Conservation (phyloP, 2,888 invertebrate species). For the Trimorus sp. region DNA sequence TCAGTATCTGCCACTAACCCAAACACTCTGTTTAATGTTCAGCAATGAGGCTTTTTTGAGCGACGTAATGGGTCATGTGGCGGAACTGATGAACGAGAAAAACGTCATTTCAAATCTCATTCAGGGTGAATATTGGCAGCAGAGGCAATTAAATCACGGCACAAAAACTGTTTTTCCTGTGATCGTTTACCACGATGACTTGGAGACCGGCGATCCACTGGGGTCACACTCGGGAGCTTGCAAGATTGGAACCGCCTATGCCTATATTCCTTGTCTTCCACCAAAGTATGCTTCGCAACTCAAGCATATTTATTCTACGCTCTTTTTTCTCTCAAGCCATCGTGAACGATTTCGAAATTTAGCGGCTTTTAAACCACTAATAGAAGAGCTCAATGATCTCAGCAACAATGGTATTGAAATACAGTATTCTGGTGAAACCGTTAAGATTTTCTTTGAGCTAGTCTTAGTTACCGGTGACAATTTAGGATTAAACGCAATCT, state of each 20-base stretch:
- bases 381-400: no score
- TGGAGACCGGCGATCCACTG: neutral
- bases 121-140: conserved; percentile 30
- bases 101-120: conserved; percentile 21
- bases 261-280: conserved; percentile 11
- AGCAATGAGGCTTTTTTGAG: conserved; percentile 17
- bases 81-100: conserved; percentile 23
- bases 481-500: no score
- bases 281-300: conserved; percentile 6
- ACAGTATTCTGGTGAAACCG: no score
- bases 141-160: conserved; percentile 15
- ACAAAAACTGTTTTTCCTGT: conserved; percentile 23
- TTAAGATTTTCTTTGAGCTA: no score
- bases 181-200: neutral
- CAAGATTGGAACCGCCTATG: conserved; percentile 15
- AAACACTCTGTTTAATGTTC: conserved; percentile 29
- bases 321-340: neutral
- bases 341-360: neutral
- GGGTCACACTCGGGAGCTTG: conserved; percentile 21
- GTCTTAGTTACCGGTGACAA: no score
- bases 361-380: neutral
- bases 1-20: conserved; percentile 22
- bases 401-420: no score
- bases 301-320: neutral
- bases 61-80: conserved; percentile 14